Percentiles rank a stretch among this genome's conserved stretches.
phyloP scores from a whole-genome alignment of 2,888 invertebrate genomes.

The Macrophya annulata region DNA sequence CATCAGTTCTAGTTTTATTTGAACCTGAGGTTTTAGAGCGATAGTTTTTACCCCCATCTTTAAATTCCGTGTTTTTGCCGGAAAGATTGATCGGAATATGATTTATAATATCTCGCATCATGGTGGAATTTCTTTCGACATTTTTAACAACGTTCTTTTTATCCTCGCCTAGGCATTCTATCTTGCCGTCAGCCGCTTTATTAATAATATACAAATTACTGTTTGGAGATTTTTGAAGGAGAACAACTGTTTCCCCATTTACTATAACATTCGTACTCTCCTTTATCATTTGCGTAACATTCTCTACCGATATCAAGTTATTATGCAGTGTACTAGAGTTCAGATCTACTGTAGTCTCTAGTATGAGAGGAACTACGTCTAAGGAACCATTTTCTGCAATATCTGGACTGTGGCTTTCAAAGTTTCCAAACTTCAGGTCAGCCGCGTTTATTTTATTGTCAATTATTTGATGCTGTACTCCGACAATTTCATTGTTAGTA shows the following conservation, averaged over 20 bases:
- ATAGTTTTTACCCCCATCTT: conserved; percentile 3
- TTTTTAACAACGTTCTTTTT: not conserved
- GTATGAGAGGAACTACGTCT: conserved; percentile 57
- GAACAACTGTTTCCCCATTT: conserved; percentile 75
- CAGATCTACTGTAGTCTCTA: conserved; percentile 59
- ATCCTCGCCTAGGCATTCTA: conserved; percentile 7
- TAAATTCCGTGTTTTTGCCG: not conserved
- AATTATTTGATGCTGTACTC: conserved; percentile 69
- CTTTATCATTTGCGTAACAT: conserved; percentile 64
- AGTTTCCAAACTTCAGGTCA: not conserved
- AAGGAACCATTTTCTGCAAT: conserved; percentile 58
- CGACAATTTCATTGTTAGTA: conserved; percentile 59
- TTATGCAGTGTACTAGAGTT: conserved; percentile 60
- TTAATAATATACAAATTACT: conserved; percentile 78
- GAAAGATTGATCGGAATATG: conserved; percentile 44
- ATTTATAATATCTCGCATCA: conserved; percentile 39
- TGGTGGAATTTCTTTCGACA: conserved; percentile 7
- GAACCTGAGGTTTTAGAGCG: conserved; percentile 11
- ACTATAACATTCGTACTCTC: conserved; percentile 75
- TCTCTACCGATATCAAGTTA: conserved; percentile 62
- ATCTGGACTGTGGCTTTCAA: not conserved
- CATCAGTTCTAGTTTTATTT: not conserved
- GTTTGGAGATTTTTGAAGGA: conserved; percentile 76
- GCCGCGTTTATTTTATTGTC: conserved; percentile 1
- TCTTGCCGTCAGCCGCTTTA: conserved; percentile 73